A percentile compares a stretch with the other conserved stretches of the same genome.
Conservation (phyloP, 2,797 vertebrate species). For the Babyrousa celebensis region DNA sequence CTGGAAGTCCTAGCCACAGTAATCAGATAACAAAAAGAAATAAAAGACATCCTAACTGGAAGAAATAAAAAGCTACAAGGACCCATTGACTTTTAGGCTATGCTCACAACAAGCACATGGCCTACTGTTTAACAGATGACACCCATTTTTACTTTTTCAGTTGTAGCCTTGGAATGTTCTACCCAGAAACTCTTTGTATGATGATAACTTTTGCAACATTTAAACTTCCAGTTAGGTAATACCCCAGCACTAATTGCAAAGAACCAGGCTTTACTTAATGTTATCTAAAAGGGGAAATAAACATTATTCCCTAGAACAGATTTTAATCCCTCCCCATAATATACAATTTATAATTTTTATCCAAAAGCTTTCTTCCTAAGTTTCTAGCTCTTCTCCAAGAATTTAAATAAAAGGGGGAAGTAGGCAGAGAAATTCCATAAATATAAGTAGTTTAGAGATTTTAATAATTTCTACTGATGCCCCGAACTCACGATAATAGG, state of each 20-base stretch:
- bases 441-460: background rate
- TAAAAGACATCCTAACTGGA: background rate
- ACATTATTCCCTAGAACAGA: background rate
- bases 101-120: background rate
- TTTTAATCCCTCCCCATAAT: background rate
- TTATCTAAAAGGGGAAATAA: conserved; percentile 52
- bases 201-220: background rate
- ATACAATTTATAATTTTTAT: conserved; percentile 58
- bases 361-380: background rate
- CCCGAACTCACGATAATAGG: background rate
- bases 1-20: background rate
- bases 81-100: background rate
- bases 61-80: background rate
- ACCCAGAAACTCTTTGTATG: background rate
- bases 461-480: background rate
- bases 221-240: background rate
- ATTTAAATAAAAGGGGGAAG: conserved; percentile 13
- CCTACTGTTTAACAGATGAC: background rate
- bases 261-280: conserved; percentile 29
- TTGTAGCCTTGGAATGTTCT: background rate
- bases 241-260: background rate
- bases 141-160: background rate
- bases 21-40: background rate
- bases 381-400: background rate
- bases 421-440: background rate